Percentiles rank a stretch among this genome's conserved stretches.
Evolutionary conservation across 2,797 vertebrate genomes (phyloP).

Genomic region (Falco biarmicus): DNA sequence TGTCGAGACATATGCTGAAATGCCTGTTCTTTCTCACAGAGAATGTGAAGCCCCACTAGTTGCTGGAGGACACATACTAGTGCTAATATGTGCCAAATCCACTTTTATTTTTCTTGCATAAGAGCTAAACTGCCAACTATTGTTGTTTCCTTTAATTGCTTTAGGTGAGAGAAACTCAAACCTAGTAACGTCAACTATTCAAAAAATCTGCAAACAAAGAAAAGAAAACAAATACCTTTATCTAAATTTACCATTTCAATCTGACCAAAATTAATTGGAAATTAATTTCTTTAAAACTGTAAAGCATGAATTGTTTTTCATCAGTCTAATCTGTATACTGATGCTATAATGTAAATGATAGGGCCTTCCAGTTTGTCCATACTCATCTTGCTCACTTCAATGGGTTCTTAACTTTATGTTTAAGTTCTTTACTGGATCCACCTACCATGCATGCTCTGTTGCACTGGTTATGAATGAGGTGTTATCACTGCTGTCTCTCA

Average conservation of each 20-base stretch:
- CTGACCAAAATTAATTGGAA: neutral
- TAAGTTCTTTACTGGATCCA: neutral
- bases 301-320: neutral
- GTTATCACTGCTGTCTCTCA: neutral
- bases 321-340: neutral
- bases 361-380: neutral
- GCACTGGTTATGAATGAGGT: neutral
- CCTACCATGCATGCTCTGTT: neutral
- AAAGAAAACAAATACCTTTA: neutral
- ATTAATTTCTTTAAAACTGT: neutral
- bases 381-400: neutral
- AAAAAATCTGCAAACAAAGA: neutral
- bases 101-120: neutral
- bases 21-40: neutral
- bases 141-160: neutral
- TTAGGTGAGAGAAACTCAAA: constrained; percentile 5
- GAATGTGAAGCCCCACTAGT: neutral
- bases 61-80: neutral
- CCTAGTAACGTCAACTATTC: neutral
- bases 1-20: neutral
- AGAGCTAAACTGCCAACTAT: neutral
- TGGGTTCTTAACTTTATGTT: neutral
- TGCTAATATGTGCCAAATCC: neutral
- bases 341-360: neutral
- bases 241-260: neutral